A percentile compares a stretch with the other conserved stretches of the same genome.
Conservation (phyloP, 2,888 invertebrate genomes). For the Masnerella sp. region DNA sequence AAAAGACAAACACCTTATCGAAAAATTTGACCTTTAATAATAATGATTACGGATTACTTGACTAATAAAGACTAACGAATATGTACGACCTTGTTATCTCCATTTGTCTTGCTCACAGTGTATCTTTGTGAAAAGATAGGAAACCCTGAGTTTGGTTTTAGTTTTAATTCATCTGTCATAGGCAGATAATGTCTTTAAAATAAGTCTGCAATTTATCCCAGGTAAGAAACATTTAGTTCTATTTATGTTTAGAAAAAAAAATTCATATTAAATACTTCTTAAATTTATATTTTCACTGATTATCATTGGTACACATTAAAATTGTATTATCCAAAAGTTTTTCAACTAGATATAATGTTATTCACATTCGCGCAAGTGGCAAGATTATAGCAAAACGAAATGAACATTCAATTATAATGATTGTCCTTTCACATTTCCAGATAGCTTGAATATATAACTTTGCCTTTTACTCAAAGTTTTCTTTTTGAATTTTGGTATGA, state of each 20-base stretch:
- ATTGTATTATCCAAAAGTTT: too few relatives aligned
- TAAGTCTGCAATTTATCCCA: too few relatives aligned
- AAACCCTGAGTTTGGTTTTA: conserved; percentile 28
- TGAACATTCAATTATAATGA: conserved; percentile 26
- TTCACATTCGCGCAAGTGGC: conserved; percentile 11
- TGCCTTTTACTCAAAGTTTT: conserved; percentile 10
- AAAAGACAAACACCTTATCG: neutral
- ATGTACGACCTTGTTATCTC: conserved; percentile 52
- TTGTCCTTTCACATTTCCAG: conserved; percentile 49
- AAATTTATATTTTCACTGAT: too few relatives aligned
- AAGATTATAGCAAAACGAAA: conserved; percentile 33
- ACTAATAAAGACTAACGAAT: conserved; percentile 38
- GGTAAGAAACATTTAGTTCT: too few relatives aligned
- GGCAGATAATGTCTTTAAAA: neutral
- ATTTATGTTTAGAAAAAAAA: too few relatives aligned
- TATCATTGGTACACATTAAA: too few relatives aligned
- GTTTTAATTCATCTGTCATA: conserved; percentile 18
- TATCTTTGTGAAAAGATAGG: conserved; percentile 41
- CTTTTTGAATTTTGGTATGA: too few relatives aligned
- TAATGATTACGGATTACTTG: neutral
- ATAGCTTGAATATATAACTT: conserved; percentile 21
- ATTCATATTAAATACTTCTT: too few relatives aligned
- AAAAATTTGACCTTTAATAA: conserved; percentile 9
- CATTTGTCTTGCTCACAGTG: conserved; percentile 24
- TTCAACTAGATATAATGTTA: conserved; percentile 24